A percentile compares a stretch with the other conserved stretches of the same genome.
phyloP scores from a whole-genome alignment of 2,113 vertebrate genomes.

The Felis catus region F.catus_Fca126_mat1.0 CM031426.1:42335001-42335500 shows the following conservation, averaged over 20 bases:
- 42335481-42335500: background rate
- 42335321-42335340: background rate
- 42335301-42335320: background rate
- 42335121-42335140: background rate
- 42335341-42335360: background rate
- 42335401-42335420: background rate
- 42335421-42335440: background rate
- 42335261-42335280: background rate
- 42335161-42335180: background rate
- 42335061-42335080: constrained; percentile 29
- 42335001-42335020: constrained; percentile 38
- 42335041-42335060: background rate
- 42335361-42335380: background rate
- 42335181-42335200: background rate
- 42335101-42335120: constrained; percentile 29
- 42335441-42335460: background rate
- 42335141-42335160: background rate
- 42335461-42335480: background rate
- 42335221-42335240: background rate
- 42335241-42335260: background rate
- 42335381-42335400: background rate
- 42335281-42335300: background rate
- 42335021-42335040: background rate
- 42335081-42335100: background rate
- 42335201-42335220: background rate